Evolutionary conservation across 2,113 vertebrate genomes (phyloP), one percentile per base, ranked within the genome.

Genomic region (Nothoprocta perdicaria): DNA sequence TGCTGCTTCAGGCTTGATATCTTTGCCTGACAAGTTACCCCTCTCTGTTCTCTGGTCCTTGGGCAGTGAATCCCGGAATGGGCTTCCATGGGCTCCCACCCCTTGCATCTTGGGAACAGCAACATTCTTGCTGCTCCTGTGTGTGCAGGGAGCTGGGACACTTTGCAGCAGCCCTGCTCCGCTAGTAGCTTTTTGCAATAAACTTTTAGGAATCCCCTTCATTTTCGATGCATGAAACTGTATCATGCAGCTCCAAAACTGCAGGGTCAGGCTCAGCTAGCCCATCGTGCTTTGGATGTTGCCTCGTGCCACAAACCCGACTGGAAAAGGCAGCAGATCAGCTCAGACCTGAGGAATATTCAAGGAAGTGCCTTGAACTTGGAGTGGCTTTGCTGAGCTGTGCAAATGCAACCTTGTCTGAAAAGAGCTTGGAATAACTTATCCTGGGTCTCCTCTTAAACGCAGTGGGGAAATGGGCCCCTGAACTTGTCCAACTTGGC

Each of bases 211-310:
- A 19, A 17, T 2, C 46, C 65, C 6, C 14, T 81, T 81, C 1
- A 0, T 23, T 19, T 17, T 10, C 6, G 5, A 35, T 8, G 53
- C 10, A 14, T n/a, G 38, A 9, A 12, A 2, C 53, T n/a, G 22
- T 45, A 46, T 74, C 24, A 52, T 63, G 76, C 27, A 63, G 12
- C 29, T 22, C 14, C 13, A 9, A 38, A 74, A 22, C 24, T 1
- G 0, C 14, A 0, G 1, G 8, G 35, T 38, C 31, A 38, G 61
- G 76, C 1, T 4, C 23, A 10, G 62, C 26, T 5, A 29, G 61
- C 7, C 7, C 14, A 6, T 3, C 85, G 9, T 71, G 17, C 22
- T 43, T 80, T 55, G 40, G 40, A 1, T 68, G 12, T 12, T 57
- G 35, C 18, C 16, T 88, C 17, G 26, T 5, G 14, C 58, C 33